A percentile compares a stretch with the other conserved stretches of the same genome.
These are phyloP conservation scores for Amblyraja radiata DNA, from an alignment of 2,797 vertebrate species.

Conservation along the genomic window DNA sequence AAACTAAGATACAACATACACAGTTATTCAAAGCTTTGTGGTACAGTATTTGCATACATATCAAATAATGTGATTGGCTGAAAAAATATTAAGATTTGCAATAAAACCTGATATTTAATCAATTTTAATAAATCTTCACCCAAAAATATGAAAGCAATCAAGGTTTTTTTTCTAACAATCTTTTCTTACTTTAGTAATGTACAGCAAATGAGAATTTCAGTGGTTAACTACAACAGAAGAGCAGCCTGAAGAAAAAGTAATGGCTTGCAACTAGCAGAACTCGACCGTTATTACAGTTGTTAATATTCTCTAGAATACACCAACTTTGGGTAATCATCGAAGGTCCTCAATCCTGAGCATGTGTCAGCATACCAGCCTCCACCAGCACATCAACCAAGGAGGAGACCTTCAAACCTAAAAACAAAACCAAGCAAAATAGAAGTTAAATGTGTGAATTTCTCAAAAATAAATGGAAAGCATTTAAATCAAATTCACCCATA, in stretches of 20 bases:
- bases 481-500: background rate
- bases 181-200: background rate
- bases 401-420: background rate
- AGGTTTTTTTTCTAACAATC: background rate
- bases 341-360: background rate
- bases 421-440: background rate
- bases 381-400: conserved; percentile 28
- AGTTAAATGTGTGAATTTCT: background rate
- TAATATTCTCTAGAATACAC: background rate
- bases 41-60: background rate
- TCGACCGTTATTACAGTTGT: background rate
- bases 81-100: conserved; percentile 4
- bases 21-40: background rate
- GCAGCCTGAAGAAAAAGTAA: background rate
- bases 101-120: background rate
- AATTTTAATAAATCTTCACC: background rate
- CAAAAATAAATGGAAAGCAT: background rate
- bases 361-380: conserved; percentile 1
- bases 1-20: background rate
- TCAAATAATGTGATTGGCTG: background rate
- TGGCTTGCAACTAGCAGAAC: background rate
- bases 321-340: background rate
- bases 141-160: background rate
- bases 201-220: background rate
- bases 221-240: background rate